phyloP scores from a whole-genome alignment of 1,140 invertebrate genomes.

The Platyscapa corneri region DNA sequence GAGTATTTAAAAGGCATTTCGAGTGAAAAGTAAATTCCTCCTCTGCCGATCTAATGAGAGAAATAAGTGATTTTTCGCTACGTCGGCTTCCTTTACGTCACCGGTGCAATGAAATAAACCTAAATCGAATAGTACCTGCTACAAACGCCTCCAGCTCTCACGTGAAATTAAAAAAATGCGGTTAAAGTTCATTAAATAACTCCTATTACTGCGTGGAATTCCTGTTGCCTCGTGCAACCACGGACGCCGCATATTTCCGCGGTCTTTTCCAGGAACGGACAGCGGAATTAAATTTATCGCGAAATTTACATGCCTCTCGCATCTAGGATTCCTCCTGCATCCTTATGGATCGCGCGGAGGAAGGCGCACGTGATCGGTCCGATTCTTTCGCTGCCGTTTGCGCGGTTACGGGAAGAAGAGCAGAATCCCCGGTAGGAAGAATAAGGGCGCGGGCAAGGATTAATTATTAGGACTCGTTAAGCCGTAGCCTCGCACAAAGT shows the following conservation, averaged over 20 bases:
- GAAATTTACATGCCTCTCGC: background rate
- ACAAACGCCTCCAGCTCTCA: background rate
- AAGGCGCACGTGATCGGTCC: too few relatives aligned
- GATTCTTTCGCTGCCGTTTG: too few relatives aligned
- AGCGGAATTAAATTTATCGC: background rate
- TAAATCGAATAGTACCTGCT: background rate
- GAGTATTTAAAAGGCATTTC: background rate
- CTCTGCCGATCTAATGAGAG: background rate
- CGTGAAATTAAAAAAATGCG: background rate
- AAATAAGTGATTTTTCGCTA: background rate
- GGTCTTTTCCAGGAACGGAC: background rate
- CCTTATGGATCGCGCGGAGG: too few relatives aligned
- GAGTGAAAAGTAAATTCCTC: background rate
- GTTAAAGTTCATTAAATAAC: background rate
- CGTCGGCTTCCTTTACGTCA: background rate
- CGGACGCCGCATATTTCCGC: background rate
- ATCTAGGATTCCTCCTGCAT: background rate
- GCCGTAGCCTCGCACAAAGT: background rate
- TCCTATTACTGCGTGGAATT: background rate
- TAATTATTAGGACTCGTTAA: slow-evolving; percentile 2
- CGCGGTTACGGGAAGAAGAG: too few relatives aligned
- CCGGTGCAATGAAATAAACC: background rate
- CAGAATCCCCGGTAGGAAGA: background rate
- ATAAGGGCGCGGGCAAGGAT: background rate
- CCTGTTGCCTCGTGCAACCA: background rate